phyloP scores from a whole-genome alignment of 2,113 vertebrate genomes.

The Piaya cayana region DNA sequence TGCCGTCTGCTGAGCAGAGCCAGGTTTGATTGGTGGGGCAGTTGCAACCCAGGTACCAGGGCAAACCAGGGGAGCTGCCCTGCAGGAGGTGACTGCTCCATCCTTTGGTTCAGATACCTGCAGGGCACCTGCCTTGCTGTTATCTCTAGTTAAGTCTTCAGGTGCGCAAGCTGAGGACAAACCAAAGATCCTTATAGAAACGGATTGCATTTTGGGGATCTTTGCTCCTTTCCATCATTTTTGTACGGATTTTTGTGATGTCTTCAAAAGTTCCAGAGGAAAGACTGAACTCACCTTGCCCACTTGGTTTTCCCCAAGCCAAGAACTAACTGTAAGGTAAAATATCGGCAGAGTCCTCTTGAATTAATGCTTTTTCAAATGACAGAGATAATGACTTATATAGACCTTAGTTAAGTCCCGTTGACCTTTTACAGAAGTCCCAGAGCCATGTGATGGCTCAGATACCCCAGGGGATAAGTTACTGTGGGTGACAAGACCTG shows the following conservation, averaged over 20 bases:
- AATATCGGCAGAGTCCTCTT: not conserved
- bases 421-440: slow-evolving; percentile 52
- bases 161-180: not conserved
- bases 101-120: not conserved
- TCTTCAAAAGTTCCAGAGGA: not conserved
- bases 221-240: not conserved
- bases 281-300: slow-evolving; percentile 5
- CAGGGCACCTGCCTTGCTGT: not conserved
- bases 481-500: slow-evolving; percentile 54
- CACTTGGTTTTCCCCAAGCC: not conserved
- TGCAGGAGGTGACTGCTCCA: not conserved
- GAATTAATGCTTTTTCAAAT: not conserved
- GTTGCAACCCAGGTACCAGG: not conserved
- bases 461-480: slow-evolving; percentile 37
- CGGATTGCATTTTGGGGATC: rapidly evolving
- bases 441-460: slow-evolving; percentile 17
- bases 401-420: slow-evolving; percentile 44
- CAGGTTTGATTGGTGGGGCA: not conserved
- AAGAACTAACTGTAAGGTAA: not conserved
- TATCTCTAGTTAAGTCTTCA: not conserved
- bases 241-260: not conserved
- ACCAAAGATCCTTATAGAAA: not conserved
- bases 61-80: not conserved
- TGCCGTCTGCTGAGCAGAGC: not conserved
- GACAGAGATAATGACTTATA: slow-evolving; percentile 19